Base-by-base conservation (phyloP, 2,888 invertebrate genomes). In the Lingula anatina region DNA sequence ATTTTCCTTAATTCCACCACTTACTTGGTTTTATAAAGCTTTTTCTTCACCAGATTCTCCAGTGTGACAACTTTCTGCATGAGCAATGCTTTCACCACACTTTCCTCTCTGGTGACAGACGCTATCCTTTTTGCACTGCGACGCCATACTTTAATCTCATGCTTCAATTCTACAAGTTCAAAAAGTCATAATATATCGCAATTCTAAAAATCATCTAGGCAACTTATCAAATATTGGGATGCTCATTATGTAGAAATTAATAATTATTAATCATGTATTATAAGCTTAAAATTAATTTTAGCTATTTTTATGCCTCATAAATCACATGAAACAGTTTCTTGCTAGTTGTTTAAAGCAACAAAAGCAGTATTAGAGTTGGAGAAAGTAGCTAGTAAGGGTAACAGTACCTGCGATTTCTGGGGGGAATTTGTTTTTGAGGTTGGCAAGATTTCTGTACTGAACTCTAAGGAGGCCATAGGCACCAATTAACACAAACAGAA, bases 61-160 rank as follows among this genome's bases (percentile, higher is more conserved):
- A 91, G 78, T 39, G 85, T 82, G 49, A 81, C 81, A 0, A 88
- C 86, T 79, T 88, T 88, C 66, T 76, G 70, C 64, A 85, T 79
- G n/a, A 93, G 78, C 1, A 89, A 85, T 49, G 84, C 83, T 47
- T 87, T 82, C 7, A 93, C 90, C n/a, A 86, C 76, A 53, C 86
- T 87, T 60, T 91, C 92, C 62, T 92, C 90, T 66, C 87, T 83
- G 3, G 90, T 88, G 68, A 89, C 90, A 2, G 86, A 86, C 0
- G 89, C 86, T 20, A 92, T 0, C 85, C 88, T 0, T 86, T 86
- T 46, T 85, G 82, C 66, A 1, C 75, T 68, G 36, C 72, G 60
- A 40, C 86, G 83, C 92, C 92, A 93, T 15, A 90, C 86, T 1
- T 85, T 86, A 44, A 92, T 87, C 75, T 90, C 90, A 56, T 89